Percentiles rank a stretch among this genome's conserved stretches.
Conservation (phyloP, 2,113 vertebrate genomes). For the Bubalus kerabau region DNA sequence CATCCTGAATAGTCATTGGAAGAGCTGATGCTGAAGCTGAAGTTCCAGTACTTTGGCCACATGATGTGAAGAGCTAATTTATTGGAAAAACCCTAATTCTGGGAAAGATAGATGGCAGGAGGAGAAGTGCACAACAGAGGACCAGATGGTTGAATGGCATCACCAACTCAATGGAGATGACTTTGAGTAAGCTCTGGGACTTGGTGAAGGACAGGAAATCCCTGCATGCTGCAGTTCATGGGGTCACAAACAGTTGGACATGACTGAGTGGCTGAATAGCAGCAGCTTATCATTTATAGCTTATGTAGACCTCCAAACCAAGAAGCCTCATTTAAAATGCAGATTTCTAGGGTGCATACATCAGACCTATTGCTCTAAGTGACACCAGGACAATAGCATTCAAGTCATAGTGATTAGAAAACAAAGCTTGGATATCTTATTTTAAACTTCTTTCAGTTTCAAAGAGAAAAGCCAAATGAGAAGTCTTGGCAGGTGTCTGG, state of each 20-base stretch:
- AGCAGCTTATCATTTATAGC: background rate
- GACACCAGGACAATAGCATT: background rate
- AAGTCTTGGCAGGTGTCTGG: conserved; percentile 23
- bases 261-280: background rate
- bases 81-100: background rate
- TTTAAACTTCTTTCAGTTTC: conserved; percentile 49
- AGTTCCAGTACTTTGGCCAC: background rate
- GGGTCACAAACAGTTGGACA: background rate
- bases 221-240: background rate
- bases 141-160: background rate
- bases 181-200: background rate
- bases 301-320: background rate
- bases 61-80: background rate
- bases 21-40: background rate
- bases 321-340: background rate
- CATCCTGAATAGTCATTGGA: background rate
- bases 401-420: conserved; percentile 36
- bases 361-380: background rate
- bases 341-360: background rate
- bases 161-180: background rate
- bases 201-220: background rate
- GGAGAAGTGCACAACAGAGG: background rate
- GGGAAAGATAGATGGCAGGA: background rate
- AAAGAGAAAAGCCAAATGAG: conserved; percentile 42
- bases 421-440: conserved; percentile 53